phyloP scores from a whole-genome alignment of 2,113 vertebrate genomes.

The Tamias sibiricus region DNA sequence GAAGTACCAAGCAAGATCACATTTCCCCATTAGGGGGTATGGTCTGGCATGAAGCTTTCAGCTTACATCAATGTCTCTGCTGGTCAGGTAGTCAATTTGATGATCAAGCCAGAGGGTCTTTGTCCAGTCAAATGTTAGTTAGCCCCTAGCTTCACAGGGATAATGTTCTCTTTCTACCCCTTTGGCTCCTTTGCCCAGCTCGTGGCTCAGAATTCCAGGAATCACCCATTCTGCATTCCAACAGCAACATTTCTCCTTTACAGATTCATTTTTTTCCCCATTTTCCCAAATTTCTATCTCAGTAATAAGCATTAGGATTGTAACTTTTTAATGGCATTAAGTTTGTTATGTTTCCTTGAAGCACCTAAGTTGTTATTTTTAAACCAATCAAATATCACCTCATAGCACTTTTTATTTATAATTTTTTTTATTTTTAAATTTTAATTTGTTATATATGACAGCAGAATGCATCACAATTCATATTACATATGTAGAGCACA shows the following conservation, averaged over 20 bases:
- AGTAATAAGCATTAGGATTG: background rate
- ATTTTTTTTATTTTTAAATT: no score
- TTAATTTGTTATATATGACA: no score
- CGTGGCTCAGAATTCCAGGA: background rate
- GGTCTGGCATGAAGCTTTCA: background rate
- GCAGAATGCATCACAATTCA: no score
- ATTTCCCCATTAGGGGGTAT: background rate
- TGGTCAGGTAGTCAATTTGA: background rate
- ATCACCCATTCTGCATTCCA: background rate
- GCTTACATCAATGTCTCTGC: background rate
- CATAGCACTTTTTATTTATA: constrained; percentile 19
- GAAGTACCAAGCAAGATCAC: background rate
- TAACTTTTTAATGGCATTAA: background rate
- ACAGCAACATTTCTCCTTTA: background rate
- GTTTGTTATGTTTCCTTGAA: background rate
- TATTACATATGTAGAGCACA: no score
- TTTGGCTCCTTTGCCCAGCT: background rate
- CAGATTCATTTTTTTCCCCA: background rate
- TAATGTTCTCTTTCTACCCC: background rate
- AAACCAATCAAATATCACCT: background rate
- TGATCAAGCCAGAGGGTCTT: background rate
- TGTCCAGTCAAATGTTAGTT: background rate
- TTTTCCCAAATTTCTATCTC: background rate
- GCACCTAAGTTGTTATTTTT: background rate
- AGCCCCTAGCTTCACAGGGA: background rate